phyloP scores from a whole-genome alignment of 1,140 invertebrate species.

The Neodiprion lecontei region DNA sequence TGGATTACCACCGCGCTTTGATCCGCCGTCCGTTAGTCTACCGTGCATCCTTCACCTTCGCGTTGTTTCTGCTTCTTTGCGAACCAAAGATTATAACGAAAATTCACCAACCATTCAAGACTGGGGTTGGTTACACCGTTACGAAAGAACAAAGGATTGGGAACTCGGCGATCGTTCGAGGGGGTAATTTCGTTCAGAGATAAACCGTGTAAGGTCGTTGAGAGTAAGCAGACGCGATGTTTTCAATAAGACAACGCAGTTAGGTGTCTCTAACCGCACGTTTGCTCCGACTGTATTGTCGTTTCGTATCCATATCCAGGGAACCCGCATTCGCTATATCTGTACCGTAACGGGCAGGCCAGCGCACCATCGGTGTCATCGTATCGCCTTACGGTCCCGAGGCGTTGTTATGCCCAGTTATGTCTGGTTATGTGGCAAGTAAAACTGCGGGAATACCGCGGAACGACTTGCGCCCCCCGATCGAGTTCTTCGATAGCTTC shows the following conservation, averaged over 20 bases:
- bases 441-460: neutral
- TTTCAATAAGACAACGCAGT: conserved; percentile 53
- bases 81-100: too few species aligned
- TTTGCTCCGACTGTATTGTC: conserved; percentile 19
- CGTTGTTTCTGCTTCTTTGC: too few species aligned
- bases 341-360: neutral
- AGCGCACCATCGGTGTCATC: neutral
- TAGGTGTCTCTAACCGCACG: conserved; percentile 44
- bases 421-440: neutral
- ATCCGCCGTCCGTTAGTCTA: neutral
- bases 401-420: conserved; percentile 2
- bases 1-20: neutral
- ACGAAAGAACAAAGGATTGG: too few species aligned
- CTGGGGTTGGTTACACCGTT: too few species aligned
- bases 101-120: too few species aligned
- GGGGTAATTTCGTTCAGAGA: conserved; percentile 44
- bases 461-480: neutral
- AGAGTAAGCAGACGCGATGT: conserved; percentile 43
- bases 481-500: neutral
- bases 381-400: neutral
- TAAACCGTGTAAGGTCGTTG: conserved; percentile 36
- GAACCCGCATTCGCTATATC: neutral
- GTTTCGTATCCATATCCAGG: neutral
- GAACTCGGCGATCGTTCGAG: neutral
- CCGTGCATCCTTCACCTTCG: neutral